Conservation (phyloP, 2,888 invertebrate genomes). For the Ophion slaviceki region DNA sequence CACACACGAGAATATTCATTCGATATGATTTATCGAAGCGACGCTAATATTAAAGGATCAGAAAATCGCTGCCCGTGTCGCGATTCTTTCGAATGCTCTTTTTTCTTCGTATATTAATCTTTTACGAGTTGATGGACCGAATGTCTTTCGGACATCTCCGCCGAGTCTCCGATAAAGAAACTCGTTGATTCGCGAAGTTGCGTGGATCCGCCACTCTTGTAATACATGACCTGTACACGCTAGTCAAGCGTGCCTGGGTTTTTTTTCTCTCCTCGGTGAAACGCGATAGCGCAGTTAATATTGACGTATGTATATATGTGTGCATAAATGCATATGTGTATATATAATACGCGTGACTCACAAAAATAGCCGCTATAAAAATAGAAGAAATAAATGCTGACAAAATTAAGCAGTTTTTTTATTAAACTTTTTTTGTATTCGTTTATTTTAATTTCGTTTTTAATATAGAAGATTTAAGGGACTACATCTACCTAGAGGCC, state of each 20-base stretch:
- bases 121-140: slow-evolving; percentile 12
- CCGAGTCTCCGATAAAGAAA: slow-evolving; percentile 27
- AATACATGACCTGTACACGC: slow-evolving; percentile 49
- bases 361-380: not conserved
- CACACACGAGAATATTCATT: not conserved
- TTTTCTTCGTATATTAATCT: slow-evolving; percentile 20
- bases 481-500: too few relatives aligned
- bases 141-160: slow-evolving; percentile 6
- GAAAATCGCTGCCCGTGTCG: slow-evolving; percentile 2
- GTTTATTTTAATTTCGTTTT: not conserved
- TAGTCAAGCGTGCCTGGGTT: slow-evolving; percentile 39
- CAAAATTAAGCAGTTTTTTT: not conserved
- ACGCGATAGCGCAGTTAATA: slow-evolving; percentile 31
- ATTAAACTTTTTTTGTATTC: not conserved
- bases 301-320: not conserved
- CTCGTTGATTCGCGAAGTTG: slow-evolving; percentile 64
- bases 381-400: not conserved
- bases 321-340: not conserved
- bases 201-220: slow-evolving; percentile 51
- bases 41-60: not conserved
- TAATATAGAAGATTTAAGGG: not conserved
- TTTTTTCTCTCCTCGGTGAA: slow-evolving; percentile 5
- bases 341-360: not conserved
- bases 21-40: slow-evolving; percentile 14
- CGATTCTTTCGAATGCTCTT: not conserved